Evolutionary conservation across 2,797 vertebrate species (phyloP).

Genomic region (Sebastolobus alascanus): DNA sequence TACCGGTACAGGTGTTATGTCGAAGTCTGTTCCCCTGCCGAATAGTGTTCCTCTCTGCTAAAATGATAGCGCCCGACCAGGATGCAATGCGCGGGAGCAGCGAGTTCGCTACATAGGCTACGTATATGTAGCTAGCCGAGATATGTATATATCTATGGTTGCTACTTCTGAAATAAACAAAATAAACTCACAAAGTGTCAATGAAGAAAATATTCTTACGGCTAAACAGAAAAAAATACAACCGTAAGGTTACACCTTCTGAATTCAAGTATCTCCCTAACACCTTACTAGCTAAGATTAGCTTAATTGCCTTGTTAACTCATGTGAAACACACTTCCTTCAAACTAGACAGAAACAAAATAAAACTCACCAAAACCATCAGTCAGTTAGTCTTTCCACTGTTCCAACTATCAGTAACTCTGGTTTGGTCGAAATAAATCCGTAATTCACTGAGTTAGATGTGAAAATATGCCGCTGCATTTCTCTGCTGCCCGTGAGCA

Average conservation of each 20-base stretch:
- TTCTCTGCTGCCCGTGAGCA: not conserved
- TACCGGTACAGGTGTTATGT: not conserved
- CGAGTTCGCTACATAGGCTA: too few relatives aligned
- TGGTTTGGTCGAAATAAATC: not conserved
- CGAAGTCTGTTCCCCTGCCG: not conserved
- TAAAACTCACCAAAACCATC: not conserved
- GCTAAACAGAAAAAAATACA: not conserved
- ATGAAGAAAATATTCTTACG: not conserved
- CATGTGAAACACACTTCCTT: not conserved
- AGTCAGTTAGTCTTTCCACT: not conserved
- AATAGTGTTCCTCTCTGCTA: not conserved
- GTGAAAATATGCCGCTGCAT: not conserved
- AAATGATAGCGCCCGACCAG: not conserved
- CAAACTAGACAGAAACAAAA: not conserved
- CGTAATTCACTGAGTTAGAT: not conserved
- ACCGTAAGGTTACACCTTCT: not conserved
- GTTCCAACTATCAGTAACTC: not conserved
- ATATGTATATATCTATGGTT: not conserved
- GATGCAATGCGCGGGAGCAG: not conserved
- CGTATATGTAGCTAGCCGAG: too few relatives aligned
- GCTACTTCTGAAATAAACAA: not conserved
- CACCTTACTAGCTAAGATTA: not conserved
- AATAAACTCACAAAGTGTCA: not conserved
- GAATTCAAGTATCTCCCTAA: not conserved
- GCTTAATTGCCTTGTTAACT: not conserved